These are phyloP conservation scores for Numenius phaeopus DNA, from an alignment of 2,797 vertebrate genomes.

Conservation along the genomic window DNA sequence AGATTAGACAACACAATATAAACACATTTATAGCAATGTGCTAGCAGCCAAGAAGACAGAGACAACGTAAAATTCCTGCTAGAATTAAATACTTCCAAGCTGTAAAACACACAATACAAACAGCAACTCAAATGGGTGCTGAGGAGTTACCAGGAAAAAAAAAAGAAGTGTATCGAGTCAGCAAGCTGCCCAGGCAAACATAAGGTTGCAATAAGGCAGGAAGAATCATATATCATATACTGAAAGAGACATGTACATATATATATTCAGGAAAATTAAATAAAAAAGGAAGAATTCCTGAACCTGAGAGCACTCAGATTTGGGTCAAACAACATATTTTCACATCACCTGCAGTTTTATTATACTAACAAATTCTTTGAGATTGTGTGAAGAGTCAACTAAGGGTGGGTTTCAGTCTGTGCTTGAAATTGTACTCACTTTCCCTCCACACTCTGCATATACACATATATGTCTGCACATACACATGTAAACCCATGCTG, in stretches of 20 bases:
- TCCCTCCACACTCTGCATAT: fast-evolving
- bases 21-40: not conserved
- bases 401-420: not conserved
- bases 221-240: not conserved
- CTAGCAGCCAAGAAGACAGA: not conserved
- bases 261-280: not conserved
- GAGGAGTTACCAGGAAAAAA: not conserved
- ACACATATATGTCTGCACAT: fast-evolving
- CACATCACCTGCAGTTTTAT: not conserved
- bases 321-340: not conserved
- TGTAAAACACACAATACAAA: not conserved
- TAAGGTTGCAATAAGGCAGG: not conserved
- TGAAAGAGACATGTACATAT: not conserved
- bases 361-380: not conserved
- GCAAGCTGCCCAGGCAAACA: not conserved
- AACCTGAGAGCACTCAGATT: not conserved
- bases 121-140: not conserved
- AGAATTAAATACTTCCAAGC: not conserved
- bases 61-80: not conserved
- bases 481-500: not conserved
- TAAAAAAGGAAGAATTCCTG: not conserved
- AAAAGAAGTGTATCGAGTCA: not conserved
- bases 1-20: not conserved
- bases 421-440: not conserved
- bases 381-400: not conserved